These are phyloP conservation scores for Cyrtodaria siliqua DNA, from an alignment of 2,888 invertebrate species.

Conservation along the genomic window DNA sequence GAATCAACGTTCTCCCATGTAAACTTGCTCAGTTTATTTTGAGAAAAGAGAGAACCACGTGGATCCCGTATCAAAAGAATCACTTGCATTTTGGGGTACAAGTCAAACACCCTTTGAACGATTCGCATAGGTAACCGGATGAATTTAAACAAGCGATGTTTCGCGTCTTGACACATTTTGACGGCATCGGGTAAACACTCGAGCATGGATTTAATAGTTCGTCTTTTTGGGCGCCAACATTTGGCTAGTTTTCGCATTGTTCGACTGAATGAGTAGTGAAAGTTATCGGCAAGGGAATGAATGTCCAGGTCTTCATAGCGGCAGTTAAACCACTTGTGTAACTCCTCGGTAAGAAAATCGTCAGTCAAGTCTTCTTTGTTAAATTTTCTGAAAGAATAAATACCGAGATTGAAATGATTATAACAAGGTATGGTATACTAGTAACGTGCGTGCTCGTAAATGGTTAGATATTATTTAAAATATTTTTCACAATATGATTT, in stretches of 20 bases:
- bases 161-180: conserved; percentile 41
- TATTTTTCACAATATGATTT: too few relatives aligned
- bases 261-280: conserved; percentile 41
- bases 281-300: conserved; percentile 42
- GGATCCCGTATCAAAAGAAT: conserved; percentile 58
- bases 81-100: conserved; percentile 52
- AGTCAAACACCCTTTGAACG: conserved; percentile 24
- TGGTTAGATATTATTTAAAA: too few relatives aligned
- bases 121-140: conserved; percentile 52
- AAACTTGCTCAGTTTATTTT: conserved; percentile 32
- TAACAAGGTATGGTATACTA: too few relatives aligned
- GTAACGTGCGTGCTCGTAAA: too few relatives aligned
- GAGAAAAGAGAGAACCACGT: conserved; percentile 43
- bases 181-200: conserved; percentile 52
- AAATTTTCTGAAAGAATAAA: conserved; percentile 40
- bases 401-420: too few relatives aligned
- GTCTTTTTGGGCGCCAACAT: conserved; percentile 36
- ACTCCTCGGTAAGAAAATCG: conserved; percentile 31
- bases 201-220: conserved; percentile 29
- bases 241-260: conserved; percentile 32
- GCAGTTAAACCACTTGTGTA: conserved; percentile 59
- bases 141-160: conserved; percentile 50
- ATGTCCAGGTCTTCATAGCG: conserved; percentile 48
- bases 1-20: conserved; percentile 29
- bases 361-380: conserved; percentile 41